Evolutionary conservation across 1,140 invertebrate species (phyloP).

Genomic region (Macrotrachela quadricornifera): DNA sequence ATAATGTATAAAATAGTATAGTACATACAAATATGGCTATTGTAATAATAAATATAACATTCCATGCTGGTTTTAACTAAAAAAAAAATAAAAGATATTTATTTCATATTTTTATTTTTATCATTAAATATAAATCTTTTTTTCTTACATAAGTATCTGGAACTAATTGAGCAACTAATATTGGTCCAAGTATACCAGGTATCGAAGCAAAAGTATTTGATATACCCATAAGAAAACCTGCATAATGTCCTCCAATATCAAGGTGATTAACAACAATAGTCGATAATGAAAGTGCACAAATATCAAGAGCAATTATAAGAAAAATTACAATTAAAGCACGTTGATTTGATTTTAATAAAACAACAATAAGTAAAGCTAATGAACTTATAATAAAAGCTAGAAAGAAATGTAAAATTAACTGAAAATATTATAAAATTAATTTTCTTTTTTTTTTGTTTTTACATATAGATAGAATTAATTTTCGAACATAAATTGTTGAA

Average conservation of each 20-base stretch:
- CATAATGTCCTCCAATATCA: slow-evolving; percentile 47
- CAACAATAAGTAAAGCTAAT: no score
- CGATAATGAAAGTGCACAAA: slow-evolving; percentile 66
- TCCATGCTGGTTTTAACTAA: slow-evolving; percentile 13
- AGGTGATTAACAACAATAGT: slow-evolving; percentile 64
- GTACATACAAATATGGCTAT: slow-evolving; percentile 22
- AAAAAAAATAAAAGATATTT: background rate
- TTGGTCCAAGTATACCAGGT: slow-evolving; percentile 61
- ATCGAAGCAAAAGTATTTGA: slow-evolving; percentile 66
- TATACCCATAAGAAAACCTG: slow-evolving; percentile 21
- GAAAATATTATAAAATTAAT: no score
- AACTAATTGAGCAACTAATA: slow-evolving; percentile 52
- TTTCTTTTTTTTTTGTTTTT: no score
- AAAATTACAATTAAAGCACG: slow-evolving; percentile 37
- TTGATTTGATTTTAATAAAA: no score
- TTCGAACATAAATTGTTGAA: no score
- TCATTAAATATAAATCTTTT: background rate
- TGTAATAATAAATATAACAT: slow-evolving; percentile 26
- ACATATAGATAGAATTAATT: no score
- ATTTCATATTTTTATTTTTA: background rate
- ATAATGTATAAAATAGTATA: slow-evolving; percentile 20
- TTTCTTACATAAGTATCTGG: slow-evolving; percentile 15
- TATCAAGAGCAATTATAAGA: slow-evolving; percentile 58
- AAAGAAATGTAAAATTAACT: no score
- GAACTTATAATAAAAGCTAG: no score